phyloP scores from a whole-genome alignment of 2,888 invertebrate species.

The Ochlodes sylvanus region DNA sequence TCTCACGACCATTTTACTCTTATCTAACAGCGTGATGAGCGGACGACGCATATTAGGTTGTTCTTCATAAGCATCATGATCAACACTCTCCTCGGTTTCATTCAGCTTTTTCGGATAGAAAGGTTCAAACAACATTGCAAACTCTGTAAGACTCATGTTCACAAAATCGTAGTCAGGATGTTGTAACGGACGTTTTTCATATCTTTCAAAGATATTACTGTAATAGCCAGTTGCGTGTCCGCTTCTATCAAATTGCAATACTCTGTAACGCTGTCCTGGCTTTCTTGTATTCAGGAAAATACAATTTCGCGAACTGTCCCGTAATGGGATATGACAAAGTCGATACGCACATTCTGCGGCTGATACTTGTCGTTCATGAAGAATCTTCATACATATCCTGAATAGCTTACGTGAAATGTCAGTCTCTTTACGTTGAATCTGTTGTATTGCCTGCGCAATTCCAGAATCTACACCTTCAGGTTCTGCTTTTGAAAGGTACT shows the following conservation, averaged over 20 bases:
- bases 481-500: too few relatives aligned
- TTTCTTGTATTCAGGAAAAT: constrained; percentile 36
- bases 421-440: too few relatives aligned
- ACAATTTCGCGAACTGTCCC: too few relatives aligned
- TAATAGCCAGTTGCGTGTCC: not conserved
- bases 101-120: not conserved
- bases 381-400: constrained; percentile 45
- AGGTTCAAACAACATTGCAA: constrained; percentile 4
- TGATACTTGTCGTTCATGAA: constrained; percentile 51
- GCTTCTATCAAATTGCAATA: not conserved
- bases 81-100: not conserved
- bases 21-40: too few relatives aligned
- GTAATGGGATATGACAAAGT: too few relatives aligned
- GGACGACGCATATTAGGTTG: too few relatives aligned
- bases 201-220: not conserved
- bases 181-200: not conserved
- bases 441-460: too few relatives aligned
- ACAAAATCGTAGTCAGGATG: not conserved
- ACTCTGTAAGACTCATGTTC: not conserved
- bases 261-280: constrained; percentile 44
- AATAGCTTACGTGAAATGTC: too few relatives aligned
- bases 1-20: too few relatives aligned
- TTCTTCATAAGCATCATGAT: too few relatives aligned
- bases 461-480: too few relatives aligned
- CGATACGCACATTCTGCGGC: constrained; percentile 49